Evolutionary conservation across 92 coral and sea anemone genomes (phyloP).

Genomic region (Palythoa grandiflora): DNA sequence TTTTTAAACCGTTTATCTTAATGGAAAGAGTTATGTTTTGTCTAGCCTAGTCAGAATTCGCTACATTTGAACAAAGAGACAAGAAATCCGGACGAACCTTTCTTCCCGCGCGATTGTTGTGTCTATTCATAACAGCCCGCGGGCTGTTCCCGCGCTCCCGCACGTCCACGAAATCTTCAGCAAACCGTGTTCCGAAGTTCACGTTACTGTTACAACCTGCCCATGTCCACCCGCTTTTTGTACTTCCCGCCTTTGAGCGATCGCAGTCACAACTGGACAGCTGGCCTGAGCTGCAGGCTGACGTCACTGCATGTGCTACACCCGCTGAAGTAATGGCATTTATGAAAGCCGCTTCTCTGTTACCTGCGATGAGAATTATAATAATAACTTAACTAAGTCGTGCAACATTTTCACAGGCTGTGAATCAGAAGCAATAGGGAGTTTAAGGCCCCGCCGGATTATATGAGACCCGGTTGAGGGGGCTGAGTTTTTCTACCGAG

Average conservation of each 20-base stretch:
- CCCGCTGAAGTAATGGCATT: constrained; percentile 98
- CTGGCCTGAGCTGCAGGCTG: constrained; percentile 86
- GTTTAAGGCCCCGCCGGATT: too few relatives aligned
- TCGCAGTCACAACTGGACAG: constrained; percentile 94
- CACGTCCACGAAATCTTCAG: constrained; percentile 88
- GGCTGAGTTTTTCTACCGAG: too few relatives aligned
- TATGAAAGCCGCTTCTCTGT: constrained; percentile 91
- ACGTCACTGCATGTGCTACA: constrained; percentile 91
- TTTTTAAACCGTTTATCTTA: too few relatives aligned
- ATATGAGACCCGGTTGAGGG: too few relatives aligned
- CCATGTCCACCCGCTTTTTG: constrained; percentile 95
- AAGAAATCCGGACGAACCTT: constrained; percentile 57
- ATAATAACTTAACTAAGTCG: too few relatives aligned
- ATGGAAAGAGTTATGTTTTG: too few relatives aligned
- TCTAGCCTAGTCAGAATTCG: too few relatives aligned
- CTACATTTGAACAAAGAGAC: too few relatives aligned
- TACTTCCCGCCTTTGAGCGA: constrained; percentile 72
- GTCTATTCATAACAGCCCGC: constrained; percentile 89
- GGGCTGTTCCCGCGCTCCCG: constrained; percentile 79
- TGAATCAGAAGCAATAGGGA: too few relatives aligned
- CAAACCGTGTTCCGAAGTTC: constrained; percentile 85
- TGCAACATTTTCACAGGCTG: neutral
- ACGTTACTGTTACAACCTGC: constrained; percentile 94
- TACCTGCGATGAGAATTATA: constrained; percentile 61
- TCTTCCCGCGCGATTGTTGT: constrained; percentile 94